Conservation (phyloP, 2,888 invertebrate species). For the Lamellibrachia columna region DNA sequence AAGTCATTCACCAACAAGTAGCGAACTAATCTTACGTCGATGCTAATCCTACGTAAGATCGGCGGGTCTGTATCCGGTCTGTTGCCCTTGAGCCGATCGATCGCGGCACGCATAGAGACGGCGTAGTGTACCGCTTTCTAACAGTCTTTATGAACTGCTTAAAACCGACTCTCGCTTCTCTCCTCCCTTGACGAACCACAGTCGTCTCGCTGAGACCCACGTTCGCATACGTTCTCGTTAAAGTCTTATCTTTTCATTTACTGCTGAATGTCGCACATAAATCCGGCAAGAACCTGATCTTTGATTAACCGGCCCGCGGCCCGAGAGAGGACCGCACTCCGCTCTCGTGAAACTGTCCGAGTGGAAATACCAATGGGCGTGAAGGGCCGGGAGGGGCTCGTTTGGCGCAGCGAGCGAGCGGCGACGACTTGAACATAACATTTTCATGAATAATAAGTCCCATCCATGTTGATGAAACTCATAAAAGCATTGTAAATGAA, state of each 20-base stretch:
- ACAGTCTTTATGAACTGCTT: background rate
- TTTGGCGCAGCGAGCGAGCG: background rate
- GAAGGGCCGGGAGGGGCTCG: background rate
- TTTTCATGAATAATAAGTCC: slow-evolving; percentile 16
- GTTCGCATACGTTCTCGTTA: slow-evolving; percentile 5
- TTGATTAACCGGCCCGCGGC: background rate
- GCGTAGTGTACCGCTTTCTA: background rate
- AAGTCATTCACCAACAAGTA: too few species aligned
- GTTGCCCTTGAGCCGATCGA: too few species aligned
- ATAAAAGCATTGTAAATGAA: background rate
- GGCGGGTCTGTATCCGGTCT: too few species aligned
- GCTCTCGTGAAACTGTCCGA: background rate
- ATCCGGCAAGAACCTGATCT: background rate
- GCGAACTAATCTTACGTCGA: too few species aligned
- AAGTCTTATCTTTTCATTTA: slow-evolving; percentile 16
- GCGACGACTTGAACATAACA: background rate
- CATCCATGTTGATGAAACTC: background rate
- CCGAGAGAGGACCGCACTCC: background rate
- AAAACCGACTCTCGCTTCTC: background rate
- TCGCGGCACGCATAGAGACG: background rate
- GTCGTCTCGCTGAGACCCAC: background rate
- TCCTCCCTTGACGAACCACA: background rate
- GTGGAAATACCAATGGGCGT: background rate
- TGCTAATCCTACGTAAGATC: too few species aligned
- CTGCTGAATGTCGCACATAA: background rate